Evolutionary conservation across 2,113 vertebrate species (phyloP), one percentile per base, ranked within the genome.

Genomic region (Telmatochromis brachygnathus): DNA sequence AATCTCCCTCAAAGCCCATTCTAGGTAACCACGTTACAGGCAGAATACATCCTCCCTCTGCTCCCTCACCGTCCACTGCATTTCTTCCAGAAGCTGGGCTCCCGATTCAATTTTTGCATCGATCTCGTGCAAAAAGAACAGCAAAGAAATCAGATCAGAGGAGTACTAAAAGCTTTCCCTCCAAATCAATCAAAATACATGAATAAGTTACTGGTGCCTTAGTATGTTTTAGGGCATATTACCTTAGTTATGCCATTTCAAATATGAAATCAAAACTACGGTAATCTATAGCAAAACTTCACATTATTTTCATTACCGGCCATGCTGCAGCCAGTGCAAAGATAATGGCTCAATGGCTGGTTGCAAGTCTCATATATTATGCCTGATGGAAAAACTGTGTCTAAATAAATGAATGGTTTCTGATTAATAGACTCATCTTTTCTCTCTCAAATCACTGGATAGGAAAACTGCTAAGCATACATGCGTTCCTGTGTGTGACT

Each of bases 51-150:
- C 81, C 91, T 87, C 90, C 93, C 84, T 86, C 89, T 79, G 88
- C 75, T 89, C 91, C 92, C 94, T 95, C 94, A 94, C 93, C 93
- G 84, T 92, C 92, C 93, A 91, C 91, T 88, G 90, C 81, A 88
- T 93, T 93, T 87, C 83, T 88, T 90, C 82, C 91, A 39, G 26
- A 79, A 84, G 90, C 89, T 54, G 55, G 83, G 56, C 85, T 81
- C 81, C 75, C 91, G 87, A 95, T 96, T 96, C 55, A 91, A 96
- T 96, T 95, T 96, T 94, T 93, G 86, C 94, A 96, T 96, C 92
- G 95, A 96, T 96, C 94, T 95, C 21, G 83, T 54, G 87, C 85
- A 94, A 86, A 94, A 93, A 87, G 91, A 91, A 91, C 81, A 84
- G 79, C 73, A 92, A 90, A 92, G 86, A 96, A 96, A 96, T 94